These are phyloP conservation scores for Lampris megalopsis DNA, from an alignment of 2,113 vertebrate species.

Conservation along the genomic window DNA sequence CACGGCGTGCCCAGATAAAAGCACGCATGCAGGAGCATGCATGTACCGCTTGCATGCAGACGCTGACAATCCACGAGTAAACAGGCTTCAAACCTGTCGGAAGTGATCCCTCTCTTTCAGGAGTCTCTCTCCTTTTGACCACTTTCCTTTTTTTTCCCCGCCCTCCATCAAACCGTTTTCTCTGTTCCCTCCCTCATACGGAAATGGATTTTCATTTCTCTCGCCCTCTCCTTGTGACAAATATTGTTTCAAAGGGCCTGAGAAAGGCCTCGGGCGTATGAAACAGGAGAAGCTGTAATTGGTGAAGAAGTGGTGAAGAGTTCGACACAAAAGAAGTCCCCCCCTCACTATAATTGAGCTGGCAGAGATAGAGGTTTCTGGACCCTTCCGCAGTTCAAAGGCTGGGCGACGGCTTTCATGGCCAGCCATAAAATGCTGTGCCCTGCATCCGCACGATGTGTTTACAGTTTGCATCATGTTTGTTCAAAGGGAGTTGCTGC, in stretches of 20 bases:
- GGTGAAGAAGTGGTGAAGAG: constrained; percentile 31
- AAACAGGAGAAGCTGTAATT: constrained; percentile 59
- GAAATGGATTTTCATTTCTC: constrained; percentile 47
- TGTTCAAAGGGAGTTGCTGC: constrained; percentile 39
- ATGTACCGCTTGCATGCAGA: constrained; percentile 36
- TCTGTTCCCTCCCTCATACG: constrained; percentile 23
- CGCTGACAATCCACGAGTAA: neutral
- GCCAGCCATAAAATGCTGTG: constrained; percentile 40
- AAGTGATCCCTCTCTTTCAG: constrained; percentile 5
- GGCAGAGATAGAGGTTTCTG: constrained; percentile 32
- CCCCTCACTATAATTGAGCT: constrained; percentile 44
- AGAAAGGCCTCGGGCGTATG: constrained; percentile 51
- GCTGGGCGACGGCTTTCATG: constrained; percentile 22
- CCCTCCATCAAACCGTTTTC: neutral
- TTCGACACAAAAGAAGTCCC: constrained; percentile 51
- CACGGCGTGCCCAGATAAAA: too few species aligned
- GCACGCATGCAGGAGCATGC: constrained; percentile 28
- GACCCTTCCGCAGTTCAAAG: constrained; percentile 32
- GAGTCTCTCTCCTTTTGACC: constrained; percentile 7
- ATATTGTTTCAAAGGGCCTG: constrained; percentile 31
- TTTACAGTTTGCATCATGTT: constrained; percentile 42
- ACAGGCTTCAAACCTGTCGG: neutral
- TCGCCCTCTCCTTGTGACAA: too few species aligned
- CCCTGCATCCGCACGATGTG: constrained; percentile 27
- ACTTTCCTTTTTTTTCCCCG: neutral